These are phyloP conservation scores for Dicaeum eximium DNA, from an alignment of 2,113 vertebrate species.

Conservation along the genomic window DNA sequence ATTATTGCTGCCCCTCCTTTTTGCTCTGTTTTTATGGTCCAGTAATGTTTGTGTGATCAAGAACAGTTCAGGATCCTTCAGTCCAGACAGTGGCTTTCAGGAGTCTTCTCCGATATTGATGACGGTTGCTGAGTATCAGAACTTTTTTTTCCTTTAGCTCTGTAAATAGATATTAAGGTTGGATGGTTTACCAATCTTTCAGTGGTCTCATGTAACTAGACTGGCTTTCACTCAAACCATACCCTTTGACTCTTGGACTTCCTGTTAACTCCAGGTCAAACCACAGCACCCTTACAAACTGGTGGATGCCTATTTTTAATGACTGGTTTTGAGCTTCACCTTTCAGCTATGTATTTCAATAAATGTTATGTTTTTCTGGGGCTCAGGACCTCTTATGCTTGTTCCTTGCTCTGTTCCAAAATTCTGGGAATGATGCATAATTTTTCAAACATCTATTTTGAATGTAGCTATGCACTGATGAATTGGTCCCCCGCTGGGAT, in stretches of 20 bases:
- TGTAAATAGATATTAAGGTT: neutral
- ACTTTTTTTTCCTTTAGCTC: neutral
- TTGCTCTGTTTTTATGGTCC: neutral
- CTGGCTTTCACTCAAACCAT: neutral
- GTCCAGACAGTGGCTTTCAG: neutral
- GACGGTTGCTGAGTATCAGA: neutral
- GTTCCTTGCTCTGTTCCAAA: neutral
- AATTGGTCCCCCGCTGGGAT: neutral
- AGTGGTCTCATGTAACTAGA: neutral
- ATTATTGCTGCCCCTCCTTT: neutral
- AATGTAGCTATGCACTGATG: neutral
- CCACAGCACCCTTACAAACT: neutral
- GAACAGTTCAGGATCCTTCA: neutral
- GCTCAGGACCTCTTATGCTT: neutral
- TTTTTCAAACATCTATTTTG: neutral
- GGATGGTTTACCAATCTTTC: neutral
- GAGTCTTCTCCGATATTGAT: neutral
- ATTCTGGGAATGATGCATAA: neutral
- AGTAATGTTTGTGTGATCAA: neutral
- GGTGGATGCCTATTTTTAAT: neutral
- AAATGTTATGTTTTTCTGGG: neutral
- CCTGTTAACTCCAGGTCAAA: neutral
- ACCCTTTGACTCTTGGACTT: neutral
- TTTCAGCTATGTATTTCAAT: neutral
- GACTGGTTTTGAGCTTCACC: neutral